These are phyloP conservation scores for Caenorhabditis afra DNA, from an alignment of 2,888 invertebrate genomes.

Conservation along the genomic window DNA sequence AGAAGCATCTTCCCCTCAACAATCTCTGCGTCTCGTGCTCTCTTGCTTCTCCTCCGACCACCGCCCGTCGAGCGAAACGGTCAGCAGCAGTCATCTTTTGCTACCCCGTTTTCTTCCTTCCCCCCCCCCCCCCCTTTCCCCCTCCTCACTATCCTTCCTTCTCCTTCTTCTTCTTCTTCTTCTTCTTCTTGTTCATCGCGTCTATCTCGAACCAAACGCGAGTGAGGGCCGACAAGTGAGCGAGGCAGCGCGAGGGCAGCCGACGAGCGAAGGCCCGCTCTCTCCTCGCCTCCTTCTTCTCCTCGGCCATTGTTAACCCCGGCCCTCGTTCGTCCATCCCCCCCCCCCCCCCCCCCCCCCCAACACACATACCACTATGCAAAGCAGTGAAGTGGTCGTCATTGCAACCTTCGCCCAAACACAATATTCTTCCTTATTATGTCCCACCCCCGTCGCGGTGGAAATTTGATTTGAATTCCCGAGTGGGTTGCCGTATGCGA, in stretches of 20 bases:
- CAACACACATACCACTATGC: constrained; percentile 35
- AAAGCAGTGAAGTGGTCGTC: constrained; percentile 57
- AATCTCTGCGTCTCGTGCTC: constrained; percentile 42
- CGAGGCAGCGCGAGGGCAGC: constrained; percentile 26
- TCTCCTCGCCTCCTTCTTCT: no score
- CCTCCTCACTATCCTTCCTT: constrained; percentile 28
- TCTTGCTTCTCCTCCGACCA: constrained; percentile 14
- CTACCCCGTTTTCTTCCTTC: constrained; percentile 41
- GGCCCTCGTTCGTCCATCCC: constrained; percentile 36
- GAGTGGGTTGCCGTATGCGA: no score
- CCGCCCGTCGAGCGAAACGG: constrained; percentile 49
- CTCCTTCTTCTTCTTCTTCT: constrained; percentile 42
- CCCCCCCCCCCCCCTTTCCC: constrained; percentile 12
- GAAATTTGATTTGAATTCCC: not conserved
- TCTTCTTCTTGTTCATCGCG: constrained; percentile 49
- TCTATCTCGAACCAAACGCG: constrained; percentile 54
- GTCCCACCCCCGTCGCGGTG: not conserved
- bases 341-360: not conserved
- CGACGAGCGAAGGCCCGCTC: constrained; percentile 30
- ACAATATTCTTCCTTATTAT: constrained; percentile 16
- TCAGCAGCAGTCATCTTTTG: constrained; percentile 58
- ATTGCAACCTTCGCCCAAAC: constrained; percentile 12
- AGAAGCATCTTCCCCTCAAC: constrained; percentile 8
- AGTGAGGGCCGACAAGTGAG: constrained; percentile 45
- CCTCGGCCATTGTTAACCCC: constrained; percentile 59